A percentile compares a stretch with the other conserved stretches of the same genome.
Evolutionary conservation across 2,797 vertebrate species (phyloP).

Genomic region (Alcedo quadribrachys): DNA sequence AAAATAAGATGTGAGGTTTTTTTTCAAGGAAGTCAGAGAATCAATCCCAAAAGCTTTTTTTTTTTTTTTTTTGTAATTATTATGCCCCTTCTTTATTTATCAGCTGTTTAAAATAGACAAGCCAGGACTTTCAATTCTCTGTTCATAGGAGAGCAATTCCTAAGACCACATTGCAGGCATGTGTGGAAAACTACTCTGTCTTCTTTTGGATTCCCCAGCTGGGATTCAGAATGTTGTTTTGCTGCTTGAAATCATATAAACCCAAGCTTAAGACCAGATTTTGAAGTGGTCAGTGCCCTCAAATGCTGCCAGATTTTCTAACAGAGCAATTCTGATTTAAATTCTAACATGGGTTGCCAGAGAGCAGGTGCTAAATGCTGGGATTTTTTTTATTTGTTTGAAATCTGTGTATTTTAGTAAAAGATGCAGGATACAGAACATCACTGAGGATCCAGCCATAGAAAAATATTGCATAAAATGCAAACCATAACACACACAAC

Average conservation of each 20-base stretch:
- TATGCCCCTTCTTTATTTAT: conserved; percentile 39
- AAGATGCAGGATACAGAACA: conserved; percentile 16
- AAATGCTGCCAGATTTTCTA: conserved; percentile 13
- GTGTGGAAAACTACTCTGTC: conserved; percentile 11
- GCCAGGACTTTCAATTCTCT: conserved; percentile 30
- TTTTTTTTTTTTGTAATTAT: neutral
- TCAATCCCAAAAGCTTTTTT: conserved; percentile 3
- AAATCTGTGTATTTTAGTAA: conserved; percentile 3
- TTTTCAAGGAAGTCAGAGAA: neutral
- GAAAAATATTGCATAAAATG: conserved; percentile 45
- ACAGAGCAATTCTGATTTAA: neutral
- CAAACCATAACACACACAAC: conserved; percentile 44
- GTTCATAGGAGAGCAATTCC: neutral
- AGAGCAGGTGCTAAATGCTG: conserved; percentile 54
- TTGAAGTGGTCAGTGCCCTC: conserved; percentile 23
- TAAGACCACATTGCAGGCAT: neutral
- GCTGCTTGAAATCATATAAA: conserved; percentile 42
- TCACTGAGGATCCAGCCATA: conserved; percentile 10
- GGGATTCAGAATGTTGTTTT: conserved; percentile 22
- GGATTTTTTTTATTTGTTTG: conserved; percentile 15
- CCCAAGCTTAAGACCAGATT: neutral
- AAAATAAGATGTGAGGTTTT: neutral
- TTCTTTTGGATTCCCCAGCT: conserved; percentile 10
- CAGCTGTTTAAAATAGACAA: conserved; percentile 37
- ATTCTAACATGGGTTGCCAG: neutral